Percentiles rank a stretch among this genome's conserved stretches.
Conservation (phyloP, 2,113 vertebrate species). For the Notiomystis cincta region DNA sequence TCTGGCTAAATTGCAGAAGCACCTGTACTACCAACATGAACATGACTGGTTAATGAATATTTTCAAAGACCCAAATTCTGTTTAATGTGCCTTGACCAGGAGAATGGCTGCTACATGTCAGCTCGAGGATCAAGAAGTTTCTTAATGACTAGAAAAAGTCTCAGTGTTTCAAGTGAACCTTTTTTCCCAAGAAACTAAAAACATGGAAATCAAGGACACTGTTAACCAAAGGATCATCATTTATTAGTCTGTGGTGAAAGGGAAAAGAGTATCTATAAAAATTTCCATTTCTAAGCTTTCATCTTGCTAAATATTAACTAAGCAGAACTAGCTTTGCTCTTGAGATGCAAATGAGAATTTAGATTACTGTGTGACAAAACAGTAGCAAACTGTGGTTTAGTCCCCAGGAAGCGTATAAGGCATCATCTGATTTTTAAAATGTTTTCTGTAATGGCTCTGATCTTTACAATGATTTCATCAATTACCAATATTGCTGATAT, state of each 20-base stretch:
- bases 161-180: background rate
- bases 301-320: constrained; percentile 1
- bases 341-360: constrained; percentile 4
- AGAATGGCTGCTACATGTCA: background rate
- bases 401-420: background rate
- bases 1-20: background rate
- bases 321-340: background rate
- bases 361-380: background rate
- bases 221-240: background rate
- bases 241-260: background rate
- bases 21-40: background rate
- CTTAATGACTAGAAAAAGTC: background rate
- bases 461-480: background rate
- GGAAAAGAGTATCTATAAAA: background rate
- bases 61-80: background rate
- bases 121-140: background rate
- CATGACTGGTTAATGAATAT: background rate
- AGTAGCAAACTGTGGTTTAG: background rate
- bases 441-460: background rate
- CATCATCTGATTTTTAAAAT: background rate
- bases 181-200: background rate
- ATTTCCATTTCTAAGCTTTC: background rate
- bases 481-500: background rate
- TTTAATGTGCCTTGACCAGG: background rate
- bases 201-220: background rate